A percentile compares a stretch with the other conserved stretches of the same genome.
Evolutionary conservation across 2,888 invertebrate species (phyloP).

Genomic region (Caradrina clavipalpis): DNA sequence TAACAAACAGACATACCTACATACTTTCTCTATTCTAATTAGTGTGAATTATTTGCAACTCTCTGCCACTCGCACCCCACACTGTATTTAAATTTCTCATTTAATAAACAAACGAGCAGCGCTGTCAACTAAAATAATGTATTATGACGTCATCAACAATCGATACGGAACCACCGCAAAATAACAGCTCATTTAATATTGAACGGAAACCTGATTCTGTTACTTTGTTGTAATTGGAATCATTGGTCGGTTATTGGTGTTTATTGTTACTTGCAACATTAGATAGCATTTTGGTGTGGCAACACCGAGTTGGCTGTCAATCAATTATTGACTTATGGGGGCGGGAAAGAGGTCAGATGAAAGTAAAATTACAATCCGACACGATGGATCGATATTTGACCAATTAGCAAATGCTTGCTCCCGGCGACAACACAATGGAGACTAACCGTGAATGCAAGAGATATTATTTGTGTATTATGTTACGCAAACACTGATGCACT

Average conservation of each 20-base stretch:
- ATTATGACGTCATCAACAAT: constrained; percentile 51
- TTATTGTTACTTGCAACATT: constrained; percentile 21
- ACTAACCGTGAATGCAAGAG: no score
- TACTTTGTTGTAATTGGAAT: constrained; percentile 37
- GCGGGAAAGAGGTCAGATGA: no score
- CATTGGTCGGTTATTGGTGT: constrained; percentile 39
- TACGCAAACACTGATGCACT: no score
- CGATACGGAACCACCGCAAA: constrained; percentile 34
- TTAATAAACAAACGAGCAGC: constrained; percentile 64
- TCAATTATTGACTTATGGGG: no score
- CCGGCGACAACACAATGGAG: no score
- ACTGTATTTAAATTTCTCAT: constrained; percentile 62
- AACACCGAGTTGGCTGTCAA: not conserved
- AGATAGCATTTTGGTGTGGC: not conserved
- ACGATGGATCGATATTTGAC: no score
- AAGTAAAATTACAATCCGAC: no score
- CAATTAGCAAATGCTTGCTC: no score
- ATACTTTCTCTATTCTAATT: no score
- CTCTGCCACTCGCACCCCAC: constrained; percentile 2
- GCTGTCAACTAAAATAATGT: constrained; percentile 58
- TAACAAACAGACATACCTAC: no score
- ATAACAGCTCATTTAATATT: constrained; percentile 50
- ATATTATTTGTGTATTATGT: no score
- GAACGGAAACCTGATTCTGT: constrained; percentile 24
- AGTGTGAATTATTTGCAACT: not conserved